phyloP scores from a whole-genome alignment of 2,113 vertebrate genomes.

The Loxodonta africana region DNA sequence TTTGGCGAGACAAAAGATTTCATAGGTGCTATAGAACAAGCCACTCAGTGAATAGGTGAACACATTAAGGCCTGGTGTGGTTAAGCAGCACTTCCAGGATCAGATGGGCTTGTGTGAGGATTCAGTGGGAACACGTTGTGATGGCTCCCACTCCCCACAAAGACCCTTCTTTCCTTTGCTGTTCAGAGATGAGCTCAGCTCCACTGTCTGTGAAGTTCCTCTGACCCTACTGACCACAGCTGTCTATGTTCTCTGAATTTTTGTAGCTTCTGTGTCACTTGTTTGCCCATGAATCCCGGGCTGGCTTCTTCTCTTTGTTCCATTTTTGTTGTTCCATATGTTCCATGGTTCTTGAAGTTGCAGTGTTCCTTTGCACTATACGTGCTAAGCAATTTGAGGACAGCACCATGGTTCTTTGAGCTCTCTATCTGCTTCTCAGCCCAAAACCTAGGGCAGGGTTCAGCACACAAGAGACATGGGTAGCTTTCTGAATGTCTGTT shows the following conservation, averaged over 20 bases:
- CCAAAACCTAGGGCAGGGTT: background rate
- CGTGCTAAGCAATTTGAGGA: background rate
- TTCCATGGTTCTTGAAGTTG: background rate
- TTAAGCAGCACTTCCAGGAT: background rate
- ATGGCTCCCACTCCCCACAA: background rate
- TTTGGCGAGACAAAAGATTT: background rate
- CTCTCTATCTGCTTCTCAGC: background rate
- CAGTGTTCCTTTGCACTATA: background rate
- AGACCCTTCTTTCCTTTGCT: too few relatives aligned
- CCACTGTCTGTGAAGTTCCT: background rate
- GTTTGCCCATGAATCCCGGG: fast-evolving
- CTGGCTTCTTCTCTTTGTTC: background rate
- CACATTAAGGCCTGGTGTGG: background rate
- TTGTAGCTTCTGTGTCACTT: fast-evolving
- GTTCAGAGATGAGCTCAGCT: background rate
- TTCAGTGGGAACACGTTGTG: fast-evolving
- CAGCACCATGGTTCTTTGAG: too few relatives aligned
- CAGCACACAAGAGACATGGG: background rate
- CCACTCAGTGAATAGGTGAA: background rate
- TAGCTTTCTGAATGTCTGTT: background rate
- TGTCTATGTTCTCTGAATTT: background rate
- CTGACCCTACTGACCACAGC: fast-evolving
- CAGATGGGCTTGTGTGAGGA: fast-evolving
- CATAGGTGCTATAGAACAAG: background rate
- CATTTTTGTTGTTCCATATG: too few relatives aligned